Evolutionary conservation across 2,888 invertebrate genomes (phyloP).

Genomic region (Eucera pruinosa): DNA sequence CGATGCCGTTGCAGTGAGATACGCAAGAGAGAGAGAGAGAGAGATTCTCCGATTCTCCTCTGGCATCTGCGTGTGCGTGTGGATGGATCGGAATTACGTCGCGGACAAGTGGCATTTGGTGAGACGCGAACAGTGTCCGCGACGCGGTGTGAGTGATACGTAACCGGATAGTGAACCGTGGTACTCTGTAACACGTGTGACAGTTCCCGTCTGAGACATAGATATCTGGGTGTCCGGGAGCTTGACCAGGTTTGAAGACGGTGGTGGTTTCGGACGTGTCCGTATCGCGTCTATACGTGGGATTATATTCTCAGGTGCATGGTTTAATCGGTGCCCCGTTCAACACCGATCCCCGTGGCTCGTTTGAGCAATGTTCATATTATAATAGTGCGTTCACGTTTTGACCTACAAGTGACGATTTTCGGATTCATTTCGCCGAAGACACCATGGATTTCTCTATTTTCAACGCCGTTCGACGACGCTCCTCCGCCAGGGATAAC

Average conservation of each 20-base stretch:
- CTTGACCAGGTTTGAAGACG: slow-evolving; percentile 17
- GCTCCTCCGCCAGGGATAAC: slow-evolving; percentile 26
- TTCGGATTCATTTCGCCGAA: slow-evolving; percentile 1
- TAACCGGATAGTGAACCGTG: slow-evolving; percentile 28
- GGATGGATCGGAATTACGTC: slow-evolving; percentile 51
- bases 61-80: background rate
- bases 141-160: slow-evolving; percentile 33
- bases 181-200: slow-evolving; percentile 64
- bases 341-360: slow-evolving; percentile 30
- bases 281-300: slow-evolving; percentile 1
- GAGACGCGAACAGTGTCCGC: slow-evolving; percentile 42
- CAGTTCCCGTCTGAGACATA: slow-evolving; percentile 53
- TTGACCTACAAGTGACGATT: slow-evolving; percentile 55
- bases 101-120: slow-evolving; percentile 26
- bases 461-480: slow-evolving; percentile 30
- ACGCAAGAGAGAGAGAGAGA: background rate
- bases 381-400: slow-evolving; percentile 49
- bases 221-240: background rate
- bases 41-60: background rate
- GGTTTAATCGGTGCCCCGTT: background rate
- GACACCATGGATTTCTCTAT: slow-evolving; percentile 62
- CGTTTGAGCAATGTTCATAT: slow-evolving; percentile 46
- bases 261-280: slow-evolving; percentile 20
- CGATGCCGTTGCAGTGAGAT: slow-evolving; percentile 54
- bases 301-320: slow-evolving; percentile 27